Percentiles rank a stretch among this genome's conserved stretches.
phyloP scores from a whole-genome alignment of 2,888 invertebrate genomes.

The Euproctis similis region DNA sequence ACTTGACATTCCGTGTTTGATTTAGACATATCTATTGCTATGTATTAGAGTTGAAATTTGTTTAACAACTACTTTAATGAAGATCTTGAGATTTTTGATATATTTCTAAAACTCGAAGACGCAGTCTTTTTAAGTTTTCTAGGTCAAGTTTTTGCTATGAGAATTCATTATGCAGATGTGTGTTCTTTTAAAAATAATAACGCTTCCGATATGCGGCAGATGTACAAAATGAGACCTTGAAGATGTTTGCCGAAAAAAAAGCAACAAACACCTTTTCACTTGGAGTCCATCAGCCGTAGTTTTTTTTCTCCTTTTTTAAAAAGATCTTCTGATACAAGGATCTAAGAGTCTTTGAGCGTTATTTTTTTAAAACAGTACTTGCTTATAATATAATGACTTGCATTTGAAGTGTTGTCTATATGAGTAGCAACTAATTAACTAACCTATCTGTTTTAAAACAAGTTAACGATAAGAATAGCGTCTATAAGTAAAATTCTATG shows the following conservation, averaged over 20 bases:
- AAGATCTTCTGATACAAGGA: constrained; percentile 24
- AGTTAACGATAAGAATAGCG: too few species aligned
- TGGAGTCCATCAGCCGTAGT: constrained; percentile 36
- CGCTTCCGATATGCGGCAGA: constrained; percentile 59
- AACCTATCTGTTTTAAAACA: not conserved
- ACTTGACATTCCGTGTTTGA: constrained; percentile 6
- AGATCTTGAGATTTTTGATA: constrained; percentile 5
- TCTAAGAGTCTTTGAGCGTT: constrained; percentile 12
- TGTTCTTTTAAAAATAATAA: constrained; percentile 44
- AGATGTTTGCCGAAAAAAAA: constrained; percentile 58
- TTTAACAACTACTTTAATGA: not conserved
- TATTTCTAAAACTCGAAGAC: constrained; percentile 21
- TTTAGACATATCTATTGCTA: constrained; percentile 13
- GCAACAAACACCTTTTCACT: constrained; percentile 58
- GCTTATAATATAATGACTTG: constrained; percentile 10
- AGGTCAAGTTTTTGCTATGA: constrained; percentile 73
- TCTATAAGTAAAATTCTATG: too few species aligned
- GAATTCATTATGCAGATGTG: constrained; percentile 72
- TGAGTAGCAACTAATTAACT: constrained; percentile 5
- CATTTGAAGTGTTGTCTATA: constrained; percentile 3
- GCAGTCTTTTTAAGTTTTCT: constrained; percentile 48
- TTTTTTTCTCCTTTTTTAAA: constrained; percentile 30
- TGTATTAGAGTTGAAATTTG: constrained; percentile 20
- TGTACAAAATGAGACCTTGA: constrained; percentile 59
- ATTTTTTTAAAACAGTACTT: constrained; percentile 12